Evolutionary conservation across 2,113 vertebrate genomes (phyloP).

Genomic region (Chloroceryle aenea): DNA sequence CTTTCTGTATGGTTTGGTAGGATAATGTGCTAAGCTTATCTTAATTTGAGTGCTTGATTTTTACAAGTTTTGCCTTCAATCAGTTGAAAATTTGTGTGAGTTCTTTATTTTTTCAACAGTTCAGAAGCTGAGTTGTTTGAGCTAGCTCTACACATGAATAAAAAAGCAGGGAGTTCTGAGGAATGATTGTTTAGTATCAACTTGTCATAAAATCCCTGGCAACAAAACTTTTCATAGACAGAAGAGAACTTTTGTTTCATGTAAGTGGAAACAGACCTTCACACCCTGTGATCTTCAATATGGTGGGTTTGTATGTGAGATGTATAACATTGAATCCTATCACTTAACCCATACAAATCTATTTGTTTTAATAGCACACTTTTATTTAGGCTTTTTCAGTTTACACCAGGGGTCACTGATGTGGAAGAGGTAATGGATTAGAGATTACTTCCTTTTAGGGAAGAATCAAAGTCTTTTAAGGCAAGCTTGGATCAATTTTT

Average conservation of each 20-base stretch:
- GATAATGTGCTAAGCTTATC: neutral
- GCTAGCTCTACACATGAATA: neutral
- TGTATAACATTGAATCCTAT: neutral
- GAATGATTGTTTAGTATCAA: neutral
- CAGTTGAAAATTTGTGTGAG: neutral
- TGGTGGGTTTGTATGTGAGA: neutral
- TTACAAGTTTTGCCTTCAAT: neutral
- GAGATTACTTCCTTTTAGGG: neutral
- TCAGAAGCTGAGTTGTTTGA: neutral
- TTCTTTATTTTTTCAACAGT: neutral
- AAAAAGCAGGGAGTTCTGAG: neutral
- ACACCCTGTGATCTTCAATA: neutral
- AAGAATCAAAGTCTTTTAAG: neutral
- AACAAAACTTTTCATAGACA: neutral
- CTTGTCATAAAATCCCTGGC: neutral
- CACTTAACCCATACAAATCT: neutral
- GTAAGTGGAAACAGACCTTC: neutral
- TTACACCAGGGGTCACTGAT: neutral
- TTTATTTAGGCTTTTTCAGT: neutral
- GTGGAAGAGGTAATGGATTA: neutral
- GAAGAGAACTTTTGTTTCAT: neutral
- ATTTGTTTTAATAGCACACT: neutral
- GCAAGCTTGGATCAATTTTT: neutral
- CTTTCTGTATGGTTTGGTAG: neutral
- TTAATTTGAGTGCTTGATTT: neutral